Conservation (phyloP, 1,140 invertebrate species). For the Scaptodrosophila lebanonensis region DNA sequence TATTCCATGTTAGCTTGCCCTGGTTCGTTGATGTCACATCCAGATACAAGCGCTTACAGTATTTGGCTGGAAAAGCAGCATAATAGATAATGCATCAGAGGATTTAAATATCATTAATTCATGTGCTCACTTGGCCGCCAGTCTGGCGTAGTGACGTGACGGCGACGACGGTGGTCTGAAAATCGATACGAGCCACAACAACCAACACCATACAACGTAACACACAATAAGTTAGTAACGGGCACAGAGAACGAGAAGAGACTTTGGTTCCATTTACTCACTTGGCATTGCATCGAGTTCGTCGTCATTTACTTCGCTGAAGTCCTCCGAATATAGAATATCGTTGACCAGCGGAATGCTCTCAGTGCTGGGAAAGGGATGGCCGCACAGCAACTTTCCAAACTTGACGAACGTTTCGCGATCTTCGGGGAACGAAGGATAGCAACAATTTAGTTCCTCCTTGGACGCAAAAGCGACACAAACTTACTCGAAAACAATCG, state of each 20-base stretch:
- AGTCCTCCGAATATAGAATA: slow-evolving; percentile 79
- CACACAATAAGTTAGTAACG: no score
- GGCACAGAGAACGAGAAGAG: no score
- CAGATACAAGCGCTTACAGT: slow-evolving; percentile 81
- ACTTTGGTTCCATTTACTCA: slow-evolving; percentile 76
- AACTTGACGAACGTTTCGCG: slow-evolving; percentile 77
- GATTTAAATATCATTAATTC: neutral
- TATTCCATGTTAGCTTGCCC: slow-evolving; percentile 83
- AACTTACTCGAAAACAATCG: slow-evolving; percentile 66
- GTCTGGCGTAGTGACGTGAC: slow-evolving; percentile 9
- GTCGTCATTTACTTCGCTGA: slow-evolving; percentile 72
- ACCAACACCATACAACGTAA: no score
- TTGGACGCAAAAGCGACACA: neutral
- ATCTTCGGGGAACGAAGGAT: slow-evolving; percentile 28
- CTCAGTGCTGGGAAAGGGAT: slow-evolving; percentile 77
- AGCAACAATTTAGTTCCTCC: neutral
- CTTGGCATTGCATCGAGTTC: slow-evolving; percentile 81
- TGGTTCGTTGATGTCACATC: slow-evolving; percentile 80
- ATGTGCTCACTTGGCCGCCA: slow-evolving; percentile 39
- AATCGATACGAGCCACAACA: neutral
- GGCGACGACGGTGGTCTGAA: slow-evolving; percentile 24
- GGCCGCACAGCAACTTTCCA: slow-evolving; percentile 81
- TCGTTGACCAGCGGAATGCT: slow-evolving; percentile 76
- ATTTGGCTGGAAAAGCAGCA: slow-evolving; percentile 78
- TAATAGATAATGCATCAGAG: neutral